Conservation (phyloP, 2,113 vertebrate species). For the Callionymus lyra region DNA sequence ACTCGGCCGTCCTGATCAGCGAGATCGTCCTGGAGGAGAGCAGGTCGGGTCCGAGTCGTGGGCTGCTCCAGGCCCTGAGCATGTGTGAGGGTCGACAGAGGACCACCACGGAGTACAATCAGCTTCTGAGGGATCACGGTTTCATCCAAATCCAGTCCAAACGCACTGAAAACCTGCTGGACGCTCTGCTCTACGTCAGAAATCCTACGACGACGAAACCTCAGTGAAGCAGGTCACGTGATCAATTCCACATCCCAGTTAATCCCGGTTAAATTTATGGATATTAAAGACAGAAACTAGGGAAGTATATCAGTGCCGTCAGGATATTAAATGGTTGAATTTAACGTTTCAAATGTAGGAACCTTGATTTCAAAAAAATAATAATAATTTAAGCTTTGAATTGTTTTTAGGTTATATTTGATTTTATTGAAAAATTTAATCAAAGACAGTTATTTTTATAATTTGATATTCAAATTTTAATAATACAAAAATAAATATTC, state of each 20-base stretch:
- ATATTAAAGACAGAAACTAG: not conserved
- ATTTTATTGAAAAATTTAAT: too few relatives aligned
- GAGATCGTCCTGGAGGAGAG: constrained; percentile 77
- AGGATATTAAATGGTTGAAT: too few relatives aligned
- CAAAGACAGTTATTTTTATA: too few relatives aligned
- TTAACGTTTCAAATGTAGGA: not conserved
- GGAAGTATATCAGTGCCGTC: too few relatives aligned
- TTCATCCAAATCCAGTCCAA: constrained; percentile 62
- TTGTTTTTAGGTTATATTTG: too few relatives aligned
- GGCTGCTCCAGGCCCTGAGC: constrained; percentile 77
- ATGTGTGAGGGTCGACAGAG: constrained; percentile 78
- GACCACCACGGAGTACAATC: constrained; percentile 68
- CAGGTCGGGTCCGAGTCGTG: constrained; percentile 59
- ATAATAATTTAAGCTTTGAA: too few relatives aligned
- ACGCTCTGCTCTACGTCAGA: constrained; percentile 72
- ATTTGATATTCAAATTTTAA: too few relatives aligned
- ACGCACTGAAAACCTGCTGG: constrained; percentile 71
- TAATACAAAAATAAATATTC: too few relatives aligned
- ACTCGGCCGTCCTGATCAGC: constrained; percentile 73
- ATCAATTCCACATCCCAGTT: not conserved
- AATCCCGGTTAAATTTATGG: not conserved
- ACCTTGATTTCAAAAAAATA: not conserved
- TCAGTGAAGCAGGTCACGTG: not conserved
- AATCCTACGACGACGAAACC: constrained; percentile 16
- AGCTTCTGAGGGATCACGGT: constrained; percentile 68